Evolutionary conservation across 2,888 invertebrate genomes (phyloP), one percentile per base, ranked within the genome.

Genomic region (Teleogryllus oceanicus): DNA sequence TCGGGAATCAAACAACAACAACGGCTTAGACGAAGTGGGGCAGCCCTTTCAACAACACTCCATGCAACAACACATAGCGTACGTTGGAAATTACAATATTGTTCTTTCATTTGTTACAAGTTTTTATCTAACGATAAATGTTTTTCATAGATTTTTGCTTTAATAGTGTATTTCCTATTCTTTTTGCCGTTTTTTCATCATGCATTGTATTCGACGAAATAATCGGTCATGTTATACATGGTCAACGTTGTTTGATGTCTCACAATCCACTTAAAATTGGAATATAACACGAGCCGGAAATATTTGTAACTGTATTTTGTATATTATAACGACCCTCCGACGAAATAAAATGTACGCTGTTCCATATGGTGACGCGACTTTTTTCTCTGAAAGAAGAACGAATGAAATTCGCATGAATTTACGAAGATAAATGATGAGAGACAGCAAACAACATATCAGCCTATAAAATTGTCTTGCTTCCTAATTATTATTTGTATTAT

Each of bases 11-110:
- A 77, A 77, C 77, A 21, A 77, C n/a, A 21, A 37, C 49, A 77
- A 77, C 77, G 77, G 77, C 77, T 77, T 77, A 77, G 77, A 77
- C 77, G 77, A 77, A 49, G 50, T 49, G 77, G 77, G 49, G 37
- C 21, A 77, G 37, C 77, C 77, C 77, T 77, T 77, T 77, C 77
- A 77, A n/a, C 77, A 77, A 62, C 21, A 77, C 77, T 49, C 77
- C 77, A 37, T 77, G 24, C 77, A 77, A n/a, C 77, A 77, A 49
- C 77, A 77, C n/a, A 37, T 77, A 21, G 77, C 77, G 77, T 77
- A 77, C 50, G 77, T 77, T 77, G 77, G 49, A 77, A 62, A 62
- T 62, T 62, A 62, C 62, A 13, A 62, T 62, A 62, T 62, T 62
- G 62, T 62, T 62, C 62, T 62, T 62, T 62, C 62, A 62, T 62